These are phyloP conservation scores for Microtus richardsoni DNA, from an alignment of 2,113 vertebrate genomes.

Conservation along the genomic window DNA sequence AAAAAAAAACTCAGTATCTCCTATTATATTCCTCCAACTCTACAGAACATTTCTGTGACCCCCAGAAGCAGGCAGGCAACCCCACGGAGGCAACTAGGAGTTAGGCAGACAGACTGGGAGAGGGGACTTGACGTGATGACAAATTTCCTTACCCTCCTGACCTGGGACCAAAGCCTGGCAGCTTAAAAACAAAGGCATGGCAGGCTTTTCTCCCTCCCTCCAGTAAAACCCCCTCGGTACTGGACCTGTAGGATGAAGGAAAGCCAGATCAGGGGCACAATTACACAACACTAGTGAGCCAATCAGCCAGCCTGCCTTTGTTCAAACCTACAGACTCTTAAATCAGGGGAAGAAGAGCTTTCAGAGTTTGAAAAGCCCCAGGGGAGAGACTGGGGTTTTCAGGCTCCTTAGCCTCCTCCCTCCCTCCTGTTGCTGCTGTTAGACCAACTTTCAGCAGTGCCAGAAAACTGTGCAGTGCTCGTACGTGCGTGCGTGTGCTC, in stretches of 20 bases:
- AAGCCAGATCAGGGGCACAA: background rate
- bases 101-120: background rate
- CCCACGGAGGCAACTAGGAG: background rate
- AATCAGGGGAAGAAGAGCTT: background rate
- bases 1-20: too few species aligned
- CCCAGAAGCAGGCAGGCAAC: background rate
- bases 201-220: background rate
- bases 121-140: background rate
- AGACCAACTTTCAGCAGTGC: background rate
- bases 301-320: background rate
- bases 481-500: accelerated
- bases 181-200: background rate
- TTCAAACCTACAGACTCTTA: background rate
- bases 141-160: background rate
- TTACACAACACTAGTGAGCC: background rate
- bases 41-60: background rate
- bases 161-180: background rate
- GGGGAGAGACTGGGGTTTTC: background rate
- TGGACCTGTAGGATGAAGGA: background rate
- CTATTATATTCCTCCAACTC: background rate
- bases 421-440: background rate
- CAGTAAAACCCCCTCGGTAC: too few species aligned
- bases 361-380: background rate
- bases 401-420: background rate
- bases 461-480: too few species aligned